phyloP scores from a whole-genome alignment of 2,888 invertebrate genomes.

The Creontiades dilutus region DNA sequence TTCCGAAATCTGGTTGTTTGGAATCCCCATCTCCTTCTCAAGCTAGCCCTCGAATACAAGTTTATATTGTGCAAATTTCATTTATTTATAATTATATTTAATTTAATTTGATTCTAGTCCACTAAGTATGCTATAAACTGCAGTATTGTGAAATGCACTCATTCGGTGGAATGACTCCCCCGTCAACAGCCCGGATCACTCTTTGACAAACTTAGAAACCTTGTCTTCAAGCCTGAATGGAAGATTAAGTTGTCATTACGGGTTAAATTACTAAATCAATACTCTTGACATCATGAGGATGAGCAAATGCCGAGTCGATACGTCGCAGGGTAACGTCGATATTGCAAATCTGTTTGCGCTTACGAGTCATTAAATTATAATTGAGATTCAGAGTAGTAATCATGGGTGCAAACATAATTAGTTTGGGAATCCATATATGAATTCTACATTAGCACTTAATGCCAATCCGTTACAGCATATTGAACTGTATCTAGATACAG shows the following conservation, averaged over 20 bases:
- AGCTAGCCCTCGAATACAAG: no score
- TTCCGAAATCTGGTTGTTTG: no score
- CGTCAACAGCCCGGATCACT: no score
- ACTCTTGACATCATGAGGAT: not conserved
- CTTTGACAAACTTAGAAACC: no score
- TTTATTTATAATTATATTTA: no score
- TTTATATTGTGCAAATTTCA: no score
- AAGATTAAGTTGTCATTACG: not conserved
- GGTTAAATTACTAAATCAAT: not conserved
- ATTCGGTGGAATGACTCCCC: no score
- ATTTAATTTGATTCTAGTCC: no score
- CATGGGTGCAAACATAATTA: not conserved
- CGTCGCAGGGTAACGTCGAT: not conserved
- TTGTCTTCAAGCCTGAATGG: no score
- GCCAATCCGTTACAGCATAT: not conserved
- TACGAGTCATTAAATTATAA: slow-evolving; percentile 16
- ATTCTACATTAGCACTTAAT: not conserved
- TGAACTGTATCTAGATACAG: not conserved
- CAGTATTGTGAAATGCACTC: no score
- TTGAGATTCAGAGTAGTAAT: slow-evolving; percentile 11
- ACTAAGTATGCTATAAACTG: no score
- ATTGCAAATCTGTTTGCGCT: slow-evolving; percentile 16
- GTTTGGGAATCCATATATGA: slow-evolving; percentile 2
- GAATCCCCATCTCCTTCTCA: no score
- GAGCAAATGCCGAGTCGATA: not conserved